phyloP scores from a whole-genome alignment of 1,140 invertebrate genomes.

The Drosophila ananassae region DNA sequence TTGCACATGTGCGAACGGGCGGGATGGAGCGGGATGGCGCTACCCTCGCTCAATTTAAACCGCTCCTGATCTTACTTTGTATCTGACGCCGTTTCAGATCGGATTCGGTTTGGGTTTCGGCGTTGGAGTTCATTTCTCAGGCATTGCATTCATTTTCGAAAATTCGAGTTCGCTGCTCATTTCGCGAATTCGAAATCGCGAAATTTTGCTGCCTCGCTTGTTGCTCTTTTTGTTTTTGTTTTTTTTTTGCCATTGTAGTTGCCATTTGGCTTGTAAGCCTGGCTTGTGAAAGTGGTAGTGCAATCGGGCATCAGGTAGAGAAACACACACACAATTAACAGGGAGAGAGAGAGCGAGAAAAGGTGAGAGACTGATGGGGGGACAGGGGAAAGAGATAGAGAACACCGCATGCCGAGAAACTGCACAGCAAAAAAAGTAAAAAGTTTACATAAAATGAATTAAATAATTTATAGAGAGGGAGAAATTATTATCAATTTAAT shows the following conservation, averaged over 20 bases:
- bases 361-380: constrained; percentile 2
- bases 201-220: constrained; percentile 34
- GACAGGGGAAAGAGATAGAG: constrained; percentile 12
- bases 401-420: constrained; percentile 33
- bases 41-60: constrained; percentile 33
- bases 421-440: constrained; percentile 2
- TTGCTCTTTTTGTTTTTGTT: neutral
- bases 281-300: constrained; percentile 73
- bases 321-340: constrained; percentile 30
- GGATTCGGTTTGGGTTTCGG: constrained; percentile 7
- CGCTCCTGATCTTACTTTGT: constrained; percentile 48
- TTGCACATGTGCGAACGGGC: constrained; percentile 20
- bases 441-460: neutral
- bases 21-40: neutral
- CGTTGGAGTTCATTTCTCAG: constrained; percentile 57
- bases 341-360: constrained; percentile 2
- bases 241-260: constrained; percentile 41
- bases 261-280: constrained; percentile 44
- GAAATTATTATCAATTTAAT: neutral
- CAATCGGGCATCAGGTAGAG: constrained; percentile 63
- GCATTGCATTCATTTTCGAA: constrained; percentile 75
- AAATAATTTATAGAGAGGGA: neutral
- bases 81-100: constrained; percentile 10
- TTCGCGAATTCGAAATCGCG: constrained; percentile 32
- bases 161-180: constrained; percentile 61